Base-by-base conservation (phyloP, 2,113 vertebrate genomes). In the Charadrius vociferus region DNA sequence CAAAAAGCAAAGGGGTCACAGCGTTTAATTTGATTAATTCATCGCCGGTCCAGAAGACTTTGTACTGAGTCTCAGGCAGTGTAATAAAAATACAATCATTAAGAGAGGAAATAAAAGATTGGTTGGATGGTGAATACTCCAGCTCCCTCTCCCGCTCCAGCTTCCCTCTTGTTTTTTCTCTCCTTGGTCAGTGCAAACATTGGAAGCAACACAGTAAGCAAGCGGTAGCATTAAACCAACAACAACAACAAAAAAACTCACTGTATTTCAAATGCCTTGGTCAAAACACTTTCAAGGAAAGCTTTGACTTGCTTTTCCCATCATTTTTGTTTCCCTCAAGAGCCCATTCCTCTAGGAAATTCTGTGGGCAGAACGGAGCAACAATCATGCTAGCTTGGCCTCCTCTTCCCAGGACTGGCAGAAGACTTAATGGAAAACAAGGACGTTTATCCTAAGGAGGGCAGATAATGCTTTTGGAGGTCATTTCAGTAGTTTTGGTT, bases 11-110 rank as follows among this genome's bases (percentile, higher is more conserved):
- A 97, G 59, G 85, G 95, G 86, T 97, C 96, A 96, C 62, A 95
- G 90, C 63, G 92, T 98, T 98, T 97, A 97, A 97, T 97, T 95
- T 97, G 91, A 97, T 98, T 96, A 97, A 97, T 98, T 97, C 49
- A 29, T 91, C 3, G 1, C 80, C 59, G 72, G 80, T 97, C 92
- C 95, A 96, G 96, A 97, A 89, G 91, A 92, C 90, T 92, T 96
- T 95, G 88, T 80, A 74, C 53, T 36, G 91, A 94, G 93, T 59
- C 91, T 96, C 91, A 80, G 89, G 95, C 97, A 86, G 85, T 1
- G 29, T 72, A 91, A 94, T 96, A 97, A 98, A 96, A 86, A 86
- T 95, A 68, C 82, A 95, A 88, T 95, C 93, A 96, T 95, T 96
- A 95, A 86, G 93, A 96, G 49, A 96, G 92, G 80, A 97, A 97